Base-by-base conservation (phyloP, 2,113 vertebrate species). In the Maylandia zebra region DNA sequence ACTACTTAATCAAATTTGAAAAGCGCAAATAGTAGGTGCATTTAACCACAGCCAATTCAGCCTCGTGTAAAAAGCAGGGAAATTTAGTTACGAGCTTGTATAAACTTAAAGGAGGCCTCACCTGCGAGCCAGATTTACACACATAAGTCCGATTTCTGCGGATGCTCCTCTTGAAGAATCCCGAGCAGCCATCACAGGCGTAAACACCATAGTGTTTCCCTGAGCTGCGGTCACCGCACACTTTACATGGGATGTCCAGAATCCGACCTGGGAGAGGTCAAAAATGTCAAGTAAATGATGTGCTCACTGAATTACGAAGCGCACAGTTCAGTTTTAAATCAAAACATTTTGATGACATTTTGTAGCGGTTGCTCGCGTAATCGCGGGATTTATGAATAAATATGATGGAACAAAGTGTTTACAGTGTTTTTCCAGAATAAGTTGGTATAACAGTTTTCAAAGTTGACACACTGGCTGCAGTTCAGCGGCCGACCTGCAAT, bases 51-150 rank as follows among this genome's bases (percentile, higher is more conserved):
- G 12, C 6, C 13, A 13, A 17, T 41, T 9, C 27, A 43, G 24
- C 24, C 12, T 22, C 43, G 8, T 24, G 43, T 34, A 14, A 30
- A n/a, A 19, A 24, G 2, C 2, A 41, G 12, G 3, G 8, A n/a
- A 16, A 50, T 30, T 69, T 9, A 83, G 41, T 19, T 45, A 6
- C 13, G 22, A 7, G 19, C 10, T 27, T 36, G 27, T 52, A 22
- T 52, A 14, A 59, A 17, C 6, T 3, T 43, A 13, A 10, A 30
- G 8, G 48, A 76, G 69, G 84, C 50, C 86, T 92, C 96, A 99
- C 99, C 98, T 99, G 99, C 83, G 98, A 99, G 93, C 98, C 98
- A 50, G 99, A 99, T 96, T 99, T 99, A 96, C 99, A 99, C 89
- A 99, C 98, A 53, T 99, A 99, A 1, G 98, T 99, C 93, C 99